Evolutionary conservation across 2,113 vertebrate genomes (phyloP), one percentile per base, ranked within the genome.

Genomic region (Thunnus maccoyii): DNA sequence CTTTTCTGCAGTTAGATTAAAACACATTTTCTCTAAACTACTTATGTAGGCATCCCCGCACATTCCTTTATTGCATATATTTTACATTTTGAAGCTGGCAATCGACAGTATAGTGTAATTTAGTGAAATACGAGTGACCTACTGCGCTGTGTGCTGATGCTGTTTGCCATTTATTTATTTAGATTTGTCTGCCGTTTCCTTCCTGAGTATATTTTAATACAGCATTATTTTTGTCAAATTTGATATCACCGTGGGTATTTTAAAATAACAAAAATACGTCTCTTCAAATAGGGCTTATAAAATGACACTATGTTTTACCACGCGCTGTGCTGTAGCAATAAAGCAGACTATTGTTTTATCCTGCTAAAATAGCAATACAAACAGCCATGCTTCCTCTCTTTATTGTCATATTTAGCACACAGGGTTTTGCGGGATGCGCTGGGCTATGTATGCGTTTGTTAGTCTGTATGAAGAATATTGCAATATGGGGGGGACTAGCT

Each of bases 391-490:
- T 76, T 78, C 76, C 78, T 80, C 67, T 83, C 83, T 91, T 91
- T 91, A 89, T 87, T 90, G 87, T 92, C 84, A 91, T 89, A 91
- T 91, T 91, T 92, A 91, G 90, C 87, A 89, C 83, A 70, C 82
- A 18, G 81, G 81, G 81, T 85, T 22, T 22, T 85, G 74, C 77
- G 82, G 82, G 78, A 91, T 88, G 84, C 16, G 51, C 68, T 30
- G 85, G 83, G 76, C 86, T 83, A 54, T 73, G 78, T 82, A 66
- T 86, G 86, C 68, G 79, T 87, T 84, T 88, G 84, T 91, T 91
- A 91, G 91, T 76, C 83, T 88, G 89, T 92, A 92, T 94, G 94
- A 94, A 93, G 88, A 89, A 69, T 85, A 93, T 93, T 96, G 94
- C 95, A 95, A 95, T 95, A 89, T 90, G 76, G 68, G 72, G 76